Evolutionary conservation across 2,888 invertebrate species (phyloP).

Genomic region (Drosophila infuscata): DNA sequence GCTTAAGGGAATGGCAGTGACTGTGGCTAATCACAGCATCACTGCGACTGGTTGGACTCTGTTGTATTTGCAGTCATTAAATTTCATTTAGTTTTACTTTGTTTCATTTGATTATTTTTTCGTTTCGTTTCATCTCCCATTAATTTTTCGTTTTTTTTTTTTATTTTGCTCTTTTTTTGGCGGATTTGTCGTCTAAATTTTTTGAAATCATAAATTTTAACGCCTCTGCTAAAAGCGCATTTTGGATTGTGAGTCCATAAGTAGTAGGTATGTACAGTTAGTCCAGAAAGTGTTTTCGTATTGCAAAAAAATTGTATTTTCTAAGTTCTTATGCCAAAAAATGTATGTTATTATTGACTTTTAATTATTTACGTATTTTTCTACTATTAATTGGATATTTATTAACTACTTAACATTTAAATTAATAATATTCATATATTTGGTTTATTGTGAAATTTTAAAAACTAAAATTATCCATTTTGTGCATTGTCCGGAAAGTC

Average conservation of each 20-base stretch:
- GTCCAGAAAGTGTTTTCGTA: no score
- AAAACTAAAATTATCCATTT: no score
- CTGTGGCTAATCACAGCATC: conserved; percentile 2
- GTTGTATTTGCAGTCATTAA: conserved; percentile 4
- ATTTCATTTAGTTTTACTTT: conserved; percentile 30
- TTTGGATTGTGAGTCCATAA: conserved; percentile 16
- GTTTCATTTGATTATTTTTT: neutral
- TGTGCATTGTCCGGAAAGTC: no score
- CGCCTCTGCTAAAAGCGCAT: conserved; percentile 52
- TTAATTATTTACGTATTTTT: no score
- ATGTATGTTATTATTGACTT: no score
- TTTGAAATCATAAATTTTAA: conserved; percentile 51
- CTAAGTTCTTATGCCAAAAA: no score
- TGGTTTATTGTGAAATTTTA: no score
- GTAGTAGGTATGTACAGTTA: no score
- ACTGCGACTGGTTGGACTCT: conserved; percentile 21
- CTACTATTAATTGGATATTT: no score
- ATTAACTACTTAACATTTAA: no score
- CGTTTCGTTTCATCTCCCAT: neutral
- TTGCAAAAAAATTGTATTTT: no score
- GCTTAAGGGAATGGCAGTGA: conserved; percentile 6
- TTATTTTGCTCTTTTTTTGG: neutral
- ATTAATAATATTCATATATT: no score
- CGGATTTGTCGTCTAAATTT: conserved; percentile 4
- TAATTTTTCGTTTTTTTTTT: neutral